Evolutionary conservation across 2,113 vertebrate species (phyloP).

Genomic region (Saguinus midas): DNA sequence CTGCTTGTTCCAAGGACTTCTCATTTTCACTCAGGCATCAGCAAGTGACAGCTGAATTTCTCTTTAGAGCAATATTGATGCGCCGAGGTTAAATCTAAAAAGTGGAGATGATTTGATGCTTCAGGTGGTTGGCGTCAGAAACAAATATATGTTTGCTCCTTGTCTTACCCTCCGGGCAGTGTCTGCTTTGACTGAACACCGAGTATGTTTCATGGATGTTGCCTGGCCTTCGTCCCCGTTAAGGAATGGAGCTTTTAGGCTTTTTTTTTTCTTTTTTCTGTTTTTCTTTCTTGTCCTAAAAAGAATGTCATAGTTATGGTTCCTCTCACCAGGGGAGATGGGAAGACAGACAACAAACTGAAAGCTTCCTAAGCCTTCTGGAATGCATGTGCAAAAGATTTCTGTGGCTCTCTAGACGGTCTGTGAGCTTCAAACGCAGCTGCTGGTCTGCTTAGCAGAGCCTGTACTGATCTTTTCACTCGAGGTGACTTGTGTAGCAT

Average conservation of each 20-base stretch:
- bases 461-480: not conserved
- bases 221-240: not conserved
- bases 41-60: conserved; percentile 29
- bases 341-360: not conserved
- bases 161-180: not conserved
- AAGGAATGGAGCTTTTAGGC: not conserved
- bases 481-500: not conserved
- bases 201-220: not conserved
- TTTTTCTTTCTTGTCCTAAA: conserved; percentile 7
- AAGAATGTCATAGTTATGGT: conserved; percentile 16
- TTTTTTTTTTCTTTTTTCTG: too few species aligned
- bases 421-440: not conserved
- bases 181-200: not conserved
- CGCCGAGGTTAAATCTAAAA: conserved; percentile 14
- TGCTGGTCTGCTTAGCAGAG: not conserved
- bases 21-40: not conserved
- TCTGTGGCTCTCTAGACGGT: not conserved
- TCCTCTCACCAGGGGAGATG: conserved; percentile 15
- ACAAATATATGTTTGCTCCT: conserved; percentile 55
- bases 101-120: not conserved
- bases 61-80: conserved; percentile 19
- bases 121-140: conserved; percentile 55
- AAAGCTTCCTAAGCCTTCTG: not conserved
- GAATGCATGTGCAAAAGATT: not conserved
- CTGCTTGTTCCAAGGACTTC: not conserved